Percentiles rank a stretch among this genome's conserved stretches.
These are phyloP conservation scores for Microchirus variegatus DNA, from an alignment of 2,797 vertebrate species.

Conservation along the genomic window DNA sequence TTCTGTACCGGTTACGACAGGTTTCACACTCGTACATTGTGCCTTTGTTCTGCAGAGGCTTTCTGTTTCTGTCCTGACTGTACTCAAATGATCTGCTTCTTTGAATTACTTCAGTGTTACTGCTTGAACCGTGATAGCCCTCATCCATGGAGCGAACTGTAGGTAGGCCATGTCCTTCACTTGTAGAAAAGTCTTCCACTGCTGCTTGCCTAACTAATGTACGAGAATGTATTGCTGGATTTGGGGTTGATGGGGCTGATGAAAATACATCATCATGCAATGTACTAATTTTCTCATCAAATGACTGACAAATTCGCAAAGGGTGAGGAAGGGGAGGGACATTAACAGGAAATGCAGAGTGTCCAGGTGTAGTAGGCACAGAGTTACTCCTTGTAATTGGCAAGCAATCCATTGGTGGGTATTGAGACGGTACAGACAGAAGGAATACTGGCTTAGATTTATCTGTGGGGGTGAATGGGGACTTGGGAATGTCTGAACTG, in stretches of 20 bases:
- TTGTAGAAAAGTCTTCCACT: slow-evolving; percentile 91
- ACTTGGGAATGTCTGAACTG: slow-evolving; percentile 98
- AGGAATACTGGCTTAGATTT: slow-evolving; percentile 98
- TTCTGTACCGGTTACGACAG: slow-evolving; percentile 95
- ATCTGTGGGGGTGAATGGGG: slow-evolving; percentile 96
- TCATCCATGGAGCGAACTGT: slow-evolving; percentile 89
- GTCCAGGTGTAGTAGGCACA: slow-evolving; percentile 94
- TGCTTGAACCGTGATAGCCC: slow-evolving; percentile 79
- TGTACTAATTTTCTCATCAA: slow-evolving; percentile 95
- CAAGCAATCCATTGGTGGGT: slow-evolving; percentile 92
- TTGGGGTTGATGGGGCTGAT: slow-evolving; percentile 87
- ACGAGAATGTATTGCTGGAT: slow-evolving; percentile 89
- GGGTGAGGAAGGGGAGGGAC: slow-evolving; percentile 87
- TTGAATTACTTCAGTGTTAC: slow-evolving; percentile 79
- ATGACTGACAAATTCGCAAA: slow-evolving; percentile 94
- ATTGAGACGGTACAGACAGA: slow-evolving; percentile 92
- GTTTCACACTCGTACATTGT: slow-evolving; percentile 99
- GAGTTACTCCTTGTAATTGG: slow-evolving; percentile 99
- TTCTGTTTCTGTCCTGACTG: slow-evolving; percentile 87
- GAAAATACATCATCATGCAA: slow-evolving; percentile 95
- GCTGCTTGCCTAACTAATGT: slow-evolving; percentile 94
- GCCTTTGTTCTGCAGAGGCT: slow-evolving; percentile 91
- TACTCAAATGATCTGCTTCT: slow-evolving; percentile 88
- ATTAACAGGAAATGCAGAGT: slow-evolving; percentile 89
- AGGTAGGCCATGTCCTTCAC: slow-evolving; percentile 85